Conservation (phyloP, 1,140 invertebrate genomes). For the Ylistrum balloti region DNA sequence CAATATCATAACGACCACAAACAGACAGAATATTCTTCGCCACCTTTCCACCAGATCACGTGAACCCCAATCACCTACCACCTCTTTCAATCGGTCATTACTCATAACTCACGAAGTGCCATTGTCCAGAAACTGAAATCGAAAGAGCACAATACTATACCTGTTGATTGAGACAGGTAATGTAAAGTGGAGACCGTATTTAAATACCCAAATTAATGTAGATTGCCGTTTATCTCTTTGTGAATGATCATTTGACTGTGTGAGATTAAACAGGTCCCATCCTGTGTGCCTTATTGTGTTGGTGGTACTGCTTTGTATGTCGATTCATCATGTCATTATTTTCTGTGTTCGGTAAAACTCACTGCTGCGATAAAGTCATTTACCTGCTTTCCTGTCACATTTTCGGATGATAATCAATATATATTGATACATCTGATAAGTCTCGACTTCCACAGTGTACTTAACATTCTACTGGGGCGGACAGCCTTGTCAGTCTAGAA, state of each 20-base stretch:
- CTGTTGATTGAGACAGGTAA: background rate
- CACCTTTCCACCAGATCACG: background rate
- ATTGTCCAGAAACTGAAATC: conserved; percentile 33
- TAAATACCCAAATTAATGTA: conserved; percentile 30
- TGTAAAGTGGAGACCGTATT: background rate
- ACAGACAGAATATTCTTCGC: background rate
- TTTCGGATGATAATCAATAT: background rate
- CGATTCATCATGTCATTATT: background rate
- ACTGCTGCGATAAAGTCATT: conserved; percentile 24
- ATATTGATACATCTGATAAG: conserved; percentile 26
- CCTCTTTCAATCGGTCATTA: background rate
- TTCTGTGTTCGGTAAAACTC: background rate
- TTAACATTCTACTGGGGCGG: too few species aligned
- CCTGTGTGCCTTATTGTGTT: background rate
- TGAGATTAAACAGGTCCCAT: background rate
- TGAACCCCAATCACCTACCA: background rate
- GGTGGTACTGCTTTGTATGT: background rate
- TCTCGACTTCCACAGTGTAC: background rate
- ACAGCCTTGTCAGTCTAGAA: too few species aligned
- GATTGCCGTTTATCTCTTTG: background rate
- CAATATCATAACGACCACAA: background rate
- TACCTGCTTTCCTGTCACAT: background rate
- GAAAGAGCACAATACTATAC: conserved; percentile 1
- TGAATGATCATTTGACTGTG: background rate
- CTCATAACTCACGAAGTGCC: background rate